These are phyloP conservation scores for Orthonyx spaldingii DNA, from an alignment of 2,113 vertebrate genomes.

Conservation along the genomic window DNA sequence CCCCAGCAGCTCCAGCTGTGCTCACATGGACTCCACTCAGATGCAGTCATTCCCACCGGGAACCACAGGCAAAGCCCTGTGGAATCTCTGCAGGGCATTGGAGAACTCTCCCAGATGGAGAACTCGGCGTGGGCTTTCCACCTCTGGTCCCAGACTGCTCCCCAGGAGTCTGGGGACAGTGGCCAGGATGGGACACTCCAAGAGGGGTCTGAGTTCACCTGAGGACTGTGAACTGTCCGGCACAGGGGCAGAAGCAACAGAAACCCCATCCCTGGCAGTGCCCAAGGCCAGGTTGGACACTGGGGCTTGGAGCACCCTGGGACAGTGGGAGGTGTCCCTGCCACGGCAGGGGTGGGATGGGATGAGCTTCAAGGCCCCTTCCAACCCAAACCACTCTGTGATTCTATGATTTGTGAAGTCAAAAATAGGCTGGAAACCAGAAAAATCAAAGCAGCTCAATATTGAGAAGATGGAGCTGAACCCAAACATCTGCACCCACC, in stretches of 20 bases:
- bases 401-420: not conserved
- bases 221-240: not conserved
- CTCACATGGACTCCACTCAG: fast-evolving
- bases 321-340: not conserved
- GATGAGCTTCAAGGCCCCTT: not conserved
- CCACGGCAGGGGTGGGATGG: not conserved
- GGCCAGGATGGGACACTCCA: not conserved
- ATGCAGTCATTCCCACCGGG: not conserved
- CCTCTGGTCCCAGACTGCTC: not conserved
- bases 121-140: not conserved
- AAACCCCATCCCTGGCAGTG: not conserved
- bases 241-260: not conserved
- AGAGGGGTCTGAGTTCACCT: fast-evolving
- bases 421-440: not conserved
- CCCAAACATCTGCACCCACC: not conserved
- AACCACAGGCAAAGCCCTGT: not conserved
- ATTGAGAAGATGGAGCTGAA: not conserved
- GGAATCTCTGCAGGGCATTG: not conserved
- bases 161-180: fast-evolving
- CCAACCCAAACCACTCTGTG: not conserved
- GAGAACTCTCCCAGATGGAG: not conserved
- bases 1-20: not conserved
- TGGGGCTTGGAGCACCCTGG: not conserved
- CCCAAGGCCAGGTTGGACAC: not conserved
- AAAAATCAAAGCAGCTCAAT: not conserved